A percentile compares a stretch with the other conserved stretches of the same genome.
Conservation (phyloP, 2,888 invertebrate species). For the Heteromurus nitidus region DNA sequence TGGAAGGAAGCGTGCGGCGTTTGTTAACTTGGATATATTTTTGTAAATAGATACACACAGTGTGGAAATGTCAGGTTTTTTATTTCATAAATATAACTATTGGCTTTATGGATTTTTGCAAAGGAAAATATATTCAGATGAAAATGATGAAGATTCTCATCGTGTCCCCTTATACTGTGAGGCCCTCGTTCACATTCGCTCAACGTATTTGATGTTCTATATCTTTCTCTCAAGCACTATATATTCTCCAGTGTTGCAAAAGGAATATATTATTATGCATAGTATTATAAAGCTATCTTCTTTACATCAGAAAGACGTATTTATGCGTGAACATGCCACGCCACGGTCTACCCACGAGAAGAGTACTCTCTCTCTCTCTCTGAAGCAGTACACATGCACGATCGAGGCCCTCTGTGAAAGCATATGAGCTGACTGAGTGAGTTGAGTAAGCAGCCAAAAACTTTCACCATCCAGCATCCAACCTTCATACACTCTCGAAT, state of each 20-base stretch:
- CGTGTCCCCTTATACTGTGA: not conserved
- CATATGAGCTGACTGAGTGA: not conserved
- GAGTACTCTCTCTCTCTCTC: not conserved
- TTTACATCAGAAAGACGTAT: conserved; percentile 50
- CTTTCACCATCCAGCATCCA: conserved; percentile 10
- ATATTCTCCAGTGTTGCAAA: no score
- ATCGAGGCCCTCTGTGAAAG: conserved; percentile 5
- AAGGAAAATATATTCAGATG: no score
- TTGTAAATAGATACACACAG: not conserved
- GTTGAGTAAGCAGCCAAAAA: conserved; percentile 17
- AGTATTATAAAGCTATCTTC: conserved; percentile 39
- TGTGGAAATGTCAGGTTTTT: no score
- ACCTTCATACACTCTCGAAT: no score
- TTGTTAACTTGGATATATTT: not conserved
- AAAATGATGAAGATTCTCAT: not conserved
- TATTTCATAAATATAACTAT: no score
- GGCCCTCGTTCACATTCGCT: conserved; percentile 1
- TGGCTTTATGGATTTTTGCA: no score
- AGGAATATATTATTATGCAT: conserved; percentile 36
- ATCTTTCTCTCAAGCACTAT: not conserved
- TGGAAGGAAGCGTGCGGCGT: not conserved
- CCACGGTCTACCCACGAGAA: not conserved
- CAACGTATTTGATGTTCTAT: conserved; percentile 1
- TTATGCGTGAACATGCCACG: conserved; percentile 55
- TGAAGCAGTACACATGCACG: conserved; percentile 10